These are phyloP conservation scores for Monopterus albus DNA, from an alignment of 2,113 vertebrate species.

Conservation along the genomic window DNA sequence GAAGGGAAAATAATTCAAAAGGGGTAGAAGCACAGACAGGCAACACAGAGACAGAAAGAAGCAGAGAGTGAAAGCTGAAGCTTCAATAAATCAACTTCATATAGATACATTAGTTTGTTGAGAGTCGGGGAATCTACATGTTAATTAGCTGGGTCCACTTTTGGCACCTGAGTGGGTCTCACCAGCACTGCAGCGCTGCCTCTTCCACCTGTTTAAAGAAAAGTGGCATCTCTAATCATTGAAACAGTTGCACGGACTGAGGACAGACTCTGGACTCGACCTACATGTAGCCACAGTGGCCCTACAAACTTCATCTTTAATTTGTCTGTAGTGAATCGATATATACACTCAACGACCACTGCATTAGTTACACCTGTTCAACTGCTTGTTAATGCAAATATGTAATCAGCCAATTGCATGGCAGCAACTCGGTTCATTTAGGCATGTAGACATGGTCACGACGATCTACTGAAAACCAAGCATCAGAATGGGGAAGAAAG, in stretches of 20 bases:
- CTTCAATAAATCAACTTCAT: slow-evolving; percentile 33
- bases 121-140: slow-evolving; percentile 42
- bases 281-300: too few species aligned
- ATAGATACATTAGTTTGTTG: slow-evolving; percentile 43
- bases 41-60: neutral
- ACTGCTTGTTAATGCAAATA: too few species aligned
- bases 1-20: slow-evolving; percentile 31
- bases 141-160: slow-evolving; percentile 30
- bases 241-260: neutral
- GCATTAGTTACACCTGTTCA: too few species aligned
- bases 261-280: neutral
- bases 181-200: slow-evolving; percentile 42
- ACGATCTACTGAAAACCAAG: too few species aligned
- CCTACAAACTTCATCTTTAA: too few species aligned
- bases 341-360: too few species aligned
- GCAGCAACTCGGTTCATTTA: too few species aligned
- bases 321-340: too few species aligned
- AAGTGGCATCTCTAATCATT: slow-evolving; percentile 58
- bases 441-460: too few species aligned
- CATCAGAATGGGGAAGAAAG: too few species aligned
- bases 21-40: neutral
- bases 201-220: slow-evolving; percentile 70
- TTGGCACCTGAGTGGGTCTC: slow-evolving; percentile 68
- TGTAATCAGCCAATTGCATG: too few species aligned
- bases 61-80: slow-evolving; percentile 21